These are phyloP conservation scores for Atrina japonica DNA, from an alignment of 2,888 invertebrate species.

Conservation along the genomic window DNA sequence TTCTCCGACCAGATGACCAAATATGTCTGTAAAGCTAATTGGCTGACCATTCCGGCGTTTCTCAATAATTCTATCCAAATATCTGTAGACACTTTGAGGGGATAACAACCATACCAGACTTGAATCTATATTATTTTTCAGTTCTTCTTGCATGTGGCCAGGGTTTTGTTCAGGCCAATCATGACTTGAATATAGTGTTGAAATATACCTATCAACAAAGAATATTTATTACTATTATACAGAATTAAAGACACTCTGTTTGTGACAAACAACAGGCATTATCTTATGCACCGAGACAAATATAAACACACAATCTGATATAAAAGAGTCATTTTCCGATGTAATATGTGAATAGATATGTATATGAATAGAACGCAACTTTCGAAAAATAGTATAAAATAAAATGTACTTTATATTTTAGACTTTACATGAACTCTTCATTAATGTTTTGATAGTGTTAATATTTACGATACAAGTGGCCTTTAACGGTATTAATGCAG, in stretches of 20 bases:
- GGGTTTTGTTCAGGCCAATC: slow-evolving; percentile 79
- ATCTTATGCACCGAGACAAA: too few species aligned
- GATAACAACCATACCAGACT: slow-evolving; percentile 78
- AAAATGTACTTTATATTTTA: too few species aligned
- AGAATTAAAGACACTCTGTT: too few species aligned
- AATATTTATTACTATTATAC: too few species aligned
- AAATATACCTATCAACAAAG: slow-evolving; percentile 78
- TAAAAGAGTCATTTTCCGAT: too few species aligned
- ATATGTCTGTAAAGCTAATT: slow-evolving; percentile 82
- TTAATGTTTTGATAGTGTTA: too few species aligned
- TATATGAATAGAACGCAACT: background rate
- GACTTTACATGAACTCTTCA: too few species aligned
- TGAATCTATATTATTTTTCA: slow-evolving; percentile 77
- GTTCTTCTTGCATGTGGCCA: slow-evolving; percentile 77
- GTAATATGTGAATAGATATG: background rate
- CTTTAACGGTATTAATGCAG: too few species aligned
- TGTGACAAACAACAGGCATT: too few species aligned
- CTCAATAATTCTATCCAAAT: slow-evolving; percentile 75
- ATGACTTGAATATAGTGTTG: slow-evolving; percentile 81
- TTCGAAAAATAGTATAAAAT: too few species aligned
- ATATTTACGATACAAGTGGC: too few species aligned
- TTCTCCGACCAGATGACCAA: slow-evolving; percentile 81
- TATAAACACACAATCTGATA: too few species aligned
- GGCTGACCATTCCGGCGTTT: slow-evolving; percentile 81
- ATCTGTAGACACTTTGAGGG: slow-evolving; percentile 74